Percentiles rank a stretch among this genome's conserved stretches.
Conservation (phyloP, 2,113 vertebrate species). For the Orycteropus afer region DNA sequence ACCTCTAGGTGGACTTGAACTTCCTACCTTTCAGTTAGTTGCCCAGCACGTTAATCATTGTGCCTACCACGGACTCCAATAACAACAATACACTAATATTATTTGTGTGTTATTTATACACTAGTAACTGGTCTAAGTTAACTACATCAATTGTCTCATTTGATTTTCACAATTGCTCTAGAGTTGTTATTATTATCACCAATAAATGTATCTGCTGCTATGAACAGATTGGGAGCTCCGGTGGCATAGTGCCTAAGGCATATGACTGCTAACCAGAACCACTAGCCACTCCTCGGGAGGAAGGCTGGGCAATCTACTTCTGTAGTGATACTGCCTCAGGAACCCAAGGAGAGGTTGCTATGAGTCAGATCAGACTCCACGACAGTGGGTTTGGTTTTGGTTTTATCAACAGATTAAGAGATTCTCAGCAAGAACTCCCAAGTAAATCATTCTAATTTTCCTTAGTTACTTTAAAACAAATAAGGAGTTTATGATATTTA, state of each 20-base stretch:
- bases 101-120: neutral
- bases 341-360: no score
- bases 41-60: neutral
- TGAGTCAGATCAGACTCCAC: no score
- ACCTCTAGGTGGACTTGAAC: neutral
- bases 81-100: neutral
- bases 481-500: neutral
- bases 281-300: no score
- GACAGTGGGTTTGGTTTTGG: no score
- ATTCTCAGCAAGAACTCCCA: neutral
- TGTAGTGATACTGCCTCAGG: no score
- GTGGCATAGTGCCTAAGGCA: no score
- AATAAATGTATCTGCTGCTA: slow-evolving; percentile 3
- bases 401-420: neutral
- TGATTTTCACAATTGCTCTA: neutral
- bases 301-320: no score
- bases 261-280: no score
- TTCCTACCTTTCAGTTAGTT: neutral
- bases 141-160: neutral
- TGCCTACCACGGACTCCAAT: neutral
- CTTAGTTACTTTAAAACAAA: slow-evolving; percentile 33
- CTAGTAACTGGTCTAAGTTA: neutral
- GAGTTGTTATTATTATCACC: neutral
- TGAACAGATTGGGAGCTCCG: no score
- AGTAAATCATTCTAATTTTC: slow-evolving; percentile 40